These are phyloP conservation scores for Vicugna pacos DNA, from an alignment of 2,113 vertebrate genomes.

Conservation along the genomic window DNA sequence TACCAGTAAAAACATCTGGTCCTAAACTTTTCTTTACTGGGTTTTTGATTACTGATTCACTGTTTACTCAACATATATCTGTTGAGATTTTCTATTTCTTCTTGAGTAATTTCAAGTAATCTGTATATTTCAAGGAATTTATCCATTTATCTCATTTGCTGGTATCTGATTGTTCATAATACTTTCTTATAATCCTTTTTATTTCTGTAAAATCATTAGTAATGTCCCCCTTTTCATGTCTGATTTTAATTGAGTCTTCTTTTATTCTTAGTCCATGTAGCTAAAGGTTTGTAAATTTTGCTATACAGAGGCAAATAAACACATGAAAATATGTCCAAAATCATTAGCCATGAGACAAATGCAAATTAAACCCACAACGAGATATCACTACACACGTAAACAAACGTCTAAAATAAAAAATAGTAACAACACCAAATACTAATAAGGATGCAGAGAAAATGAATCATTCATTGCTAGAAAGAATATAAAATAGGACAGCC, in stretches of 20 bases:
- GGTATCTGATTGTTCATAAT: no score
- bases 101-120: no score
- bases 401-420: constrained; percentile 21
- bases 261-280: background rate
- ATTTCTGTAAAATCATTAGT: background rate
- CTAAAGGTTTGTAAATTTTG: background rate
- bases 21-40: no score
- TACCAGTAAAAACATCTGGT: no score
- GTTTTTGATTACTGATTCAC: no score
- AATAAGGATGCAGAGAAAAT: background rate
- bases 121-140: no score
- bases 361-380: background rate
- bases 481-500: background rate
- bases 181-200: no score
- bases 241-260: background rate
- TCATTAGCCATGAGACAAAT: background rate
- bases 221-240: background rate
- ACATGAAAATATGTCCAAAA: background rate
- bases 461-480: background rate
- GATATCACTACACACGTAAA: background rate
- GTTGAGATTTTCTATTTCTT: no score
- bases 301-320: background rate
- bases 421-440: background rate
- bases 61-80: no score
- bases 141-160: no score